These are phyloP conservation scores for Phrynocephalus forsythii DNA, from an alignment of 2,797 vertebrate species.

Conservation along the genomic window DNA sequence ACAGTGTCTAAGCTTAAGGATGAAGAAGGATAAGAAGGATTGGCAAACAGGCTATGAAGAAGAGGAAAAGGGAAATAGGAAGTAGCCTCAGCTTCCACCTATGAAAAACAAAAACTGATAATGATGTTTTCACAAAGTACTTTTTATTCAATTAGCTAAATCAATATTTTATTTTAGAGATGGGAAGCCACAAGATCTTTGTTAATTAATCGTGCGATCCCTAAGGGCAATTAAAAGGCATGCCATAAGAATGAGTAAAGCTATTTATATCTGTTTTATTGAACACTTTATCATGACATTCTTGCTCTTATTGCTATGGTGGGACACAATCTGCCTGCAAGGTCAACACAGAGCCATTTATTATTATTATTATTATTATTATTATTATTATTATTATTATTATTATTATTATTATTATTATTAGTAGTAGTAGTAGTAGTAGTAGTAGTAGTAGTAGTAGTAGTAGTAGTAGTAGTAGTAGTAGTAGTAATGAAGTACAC, in stretches of 20 bases:
- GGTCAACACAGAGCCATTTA: background rate
- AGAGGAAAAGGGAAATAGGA: constrained; percentile 6
- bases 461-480: no score
- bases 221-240: constrained; percentile 68
- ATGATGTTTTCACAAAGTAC: constrained; percentile 52
- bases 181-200: constrained; percentile 54
- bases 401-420: no score
- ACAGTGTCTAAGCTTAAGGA: constrained; percentile 64
- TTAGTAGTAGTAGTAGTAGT: no score
- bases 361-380: background rate
- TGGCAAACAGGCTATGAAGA: constrained; percentile 49
- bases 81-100: constrained; percentile 24
- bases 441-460: no score
- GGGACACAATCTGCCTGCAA: background rate
- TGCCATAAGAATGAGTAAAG: constrained; percentile 56
- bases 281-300: constrained; percentile 43
- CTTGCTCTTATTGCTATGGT: constrained; percentile 1
- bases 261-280: constrained; percentile 71
- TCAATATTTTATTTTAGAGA: constrained; percentile 72
- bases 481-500: background rate
- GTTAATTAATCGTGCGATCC: constrained; percentile 72
- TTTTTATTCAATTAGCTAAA: constrained; percentile 58
- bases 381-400: no score
- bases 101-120: constrained; percentile 37
- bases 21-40: constrained; percentile 36